Evolutionary conservation across 2,797 vertebrate species (phyloP), one percentile per base, ranked within the genome.

Genomic region (Echiichthys vipera): DNA sequence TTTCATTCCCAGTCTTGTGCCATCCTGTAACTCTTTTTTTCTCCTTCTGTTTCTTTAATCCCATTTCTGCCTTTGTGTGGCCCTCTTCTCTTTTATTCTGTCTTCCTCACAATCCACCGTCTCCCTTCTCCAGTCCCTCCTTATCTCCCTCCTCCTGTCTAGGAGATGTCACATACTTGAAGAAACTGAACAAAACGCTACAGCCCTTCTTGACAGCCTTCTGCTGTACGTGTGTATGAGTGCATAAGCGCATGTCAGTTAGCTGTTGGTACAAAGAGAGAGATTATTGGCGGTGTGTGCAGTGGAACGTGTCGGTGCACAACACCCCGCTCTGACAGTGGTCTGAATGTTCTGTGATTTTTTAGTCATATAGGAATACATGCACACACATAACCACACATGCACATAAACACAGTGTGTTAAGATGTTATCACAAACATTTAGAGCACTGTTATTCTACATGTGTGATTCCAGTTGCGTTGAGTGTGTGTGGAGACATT

Each of bases 141-240:
- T 89, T 80, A 84, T 90, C 76, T 56, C 76, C 64, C 74, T 29
- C 77, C 70, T 55, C 64, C 69, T 86, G 89, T 88, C 86, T 43
- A 27, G 51, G 65, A 81, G 75, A 84, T 90, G 91, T 90, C 90
- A 90, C 84, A 91, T 78, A 88, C 91, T 91, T 81, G 78, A 88
- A 59, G 64, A 85, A 85, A 84, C 89, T 42, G 57, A 86, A 83
- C 87, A 88, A 81, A 84, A 83, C 75, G 71, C 82, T 17, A 43
- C 20, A n/a, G 79, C 83, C 78, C 66, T 20, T 70, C 74, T 79
- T 88, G 88, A 90, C 90, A 90, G 84, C 89, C 77, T 86, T 81
- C 85, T 82, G 87, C 82, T 86, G 71, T 64, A 68, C 32, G 34
- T 20, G 45, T 62, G 66, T 62, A 29, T 65, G 32, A 2, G 73